phyloP scores from a whole-genome alignment of 2,888 invertebrate genomes.

The Sinelater perroti region DNA sequence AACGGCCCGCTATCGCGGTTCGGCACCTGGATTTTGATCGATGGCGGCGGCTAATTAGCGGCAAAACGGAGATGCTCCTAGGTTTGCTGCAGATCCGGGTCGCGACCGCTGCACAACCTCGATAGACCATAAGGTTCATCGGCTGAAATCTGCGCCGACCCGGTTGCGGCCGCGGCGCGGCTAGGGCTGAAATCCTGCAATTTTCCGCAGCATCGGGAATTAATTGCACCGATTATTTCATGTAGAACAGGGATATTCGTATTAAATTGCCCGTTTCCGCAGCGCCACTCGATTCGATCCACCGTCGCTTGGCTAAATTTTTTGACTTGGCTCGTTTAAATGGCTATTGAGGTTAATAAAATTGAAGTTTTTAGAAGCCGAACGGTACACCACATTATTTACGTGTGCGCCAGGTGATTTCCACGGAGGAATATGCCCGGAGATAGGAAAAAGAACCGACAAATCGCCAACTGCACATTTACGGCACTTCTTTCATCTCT shows the following conservation, averaged over 20 bases:
- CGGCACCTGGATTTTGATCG: constrained; percentile 24
- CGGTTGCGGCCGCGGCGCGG: constrained; percentile 40
- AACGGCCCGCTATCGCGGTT: constrained; percentile 17
- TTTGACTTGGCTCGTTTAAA: constrained; percentile 21
- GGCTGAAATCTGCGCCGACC: constrained; percentile 49
- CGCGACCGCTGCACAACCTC: constrained; percentile 50
- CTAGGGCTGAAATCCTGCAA: no score
- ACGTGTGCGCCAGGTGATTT: no score
- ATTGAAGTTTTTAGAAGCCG: constrained; percentile 11
- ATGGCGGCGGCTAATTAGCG: constrained; percentile 24
- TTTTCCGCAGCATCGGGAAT: constrained; percentile 13
- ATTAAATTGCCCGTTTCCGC: constrained; percentile 21
- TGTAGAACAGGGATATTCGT: constrained; percentile 6
- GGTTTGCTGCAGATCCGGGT: constrained; percentile 48
- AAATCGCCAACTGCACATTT: constrained; percentile 5
- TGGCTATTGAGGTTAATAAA: constrained; percentile 24
- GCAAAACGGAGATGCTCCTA: constrained; percentile 33
- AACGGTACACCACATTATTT: constrained; percentile 22
- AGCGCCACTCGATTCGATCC: constrained; percentile 6
- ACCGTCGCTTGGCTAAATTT: constrained; percentile 10
- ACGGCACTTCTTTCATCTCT: neutral
- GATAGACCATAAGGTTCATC: constrained; percentile 53
- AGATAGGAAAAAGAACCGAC: constrained; percentile 2
- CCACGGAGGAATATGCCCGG: no score
- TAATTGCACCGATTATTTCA: constrained; percentile 12